Base-by-base conservation (phyloP, 1,140 invertebrate species). In the Calephelis virginiensis region DNA sequence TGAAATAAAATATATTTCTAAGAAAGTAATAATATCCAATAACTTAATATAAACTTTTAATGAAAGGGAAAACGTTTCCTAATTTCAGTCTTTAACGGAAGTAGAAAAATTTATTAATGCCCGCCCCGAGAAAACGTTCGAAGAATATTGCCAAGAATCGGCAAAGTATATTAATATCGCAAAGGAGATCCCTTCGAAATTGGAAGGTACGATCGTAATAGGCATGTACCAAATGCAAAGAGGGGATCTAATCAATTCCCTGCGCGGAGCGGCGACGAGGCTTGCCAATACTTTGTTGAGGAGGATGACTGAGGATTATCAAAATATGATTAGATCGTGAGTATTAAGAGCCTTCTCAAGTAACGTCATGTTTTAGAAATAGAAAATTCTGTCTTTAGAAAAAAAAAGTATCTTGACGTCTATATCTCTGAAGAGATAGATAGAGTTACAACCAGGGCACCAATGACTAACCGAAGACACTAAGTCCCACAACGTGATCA, bases 211-310 rank as follows among this genome's bases (percentile, higher is more conserved):
- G 0, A 93, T 96, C 40, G 93, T 94, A 14, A 94, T 97, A 67
- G 96, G 96, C 28, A 95, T 98, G 83, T 99, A 97, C 85, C 95
- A 97, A 76, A 94, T 99, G 72, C 94, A 97, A 81, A 93, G 97
- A 67, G 93, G 93, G 50, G 95, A 96, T 66, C 90, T 98, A n/a
- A 96, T 98, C 37, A 91, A 93, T 11, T 92, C 94, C 6, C 90
- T 99, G 59, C 93, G 95, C 1, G 90, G 92, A 28, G 88, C 94
- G 48, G 96, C 96, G 0, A 92, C 94, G n/a, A 91, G 91, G 48
- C 86, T 98, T 12, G 94, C 95, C 70, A 93, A 94, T 46, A 93
- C 94, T 72, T 80, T 99, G 10, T 78, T 98, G 0, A 86, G 92
- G 12, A 93, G 93, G 78, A 96, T 98, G 94, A 94, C 95, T 8